Percentiles rank a stretch among this genome's conserved stretches.
Evolutionary conservation across 2,113 vertebrate genomes (phyloP).

Genomic region (Pithys albifrons): DNA sequence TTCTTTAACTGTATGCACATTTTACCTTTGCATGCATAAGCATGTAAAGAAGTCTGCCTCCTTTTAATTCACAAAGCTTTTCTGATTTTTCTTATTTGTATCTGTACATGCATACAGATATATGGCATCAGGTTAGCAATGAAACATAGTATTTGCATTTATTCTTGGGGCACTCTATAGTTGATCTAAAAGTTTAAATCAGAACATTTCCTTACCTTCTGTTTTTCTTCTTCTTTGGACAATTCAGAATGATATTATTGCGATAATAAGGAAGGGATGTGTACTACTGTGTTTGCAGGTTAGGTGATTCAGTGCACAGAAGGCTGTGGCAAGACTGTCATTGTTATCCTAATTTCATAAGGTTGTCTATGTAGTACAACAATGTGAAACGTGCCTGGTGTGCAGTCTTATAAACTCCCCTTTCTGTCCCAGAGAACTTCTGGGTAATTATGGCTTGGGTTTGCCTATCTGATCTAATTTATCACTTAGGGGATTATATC

Average conservation of each 20-base stretch:
- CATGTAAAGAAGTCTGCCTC: background rate
- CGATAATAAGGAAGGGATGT: background rate
- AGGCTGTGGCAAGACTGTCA: background rate
- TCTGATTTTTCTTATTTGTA: background rate
- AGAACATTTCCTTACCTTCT: background rate
- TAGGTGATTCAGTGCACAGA: background rate
- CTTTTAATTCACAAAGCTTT: background rate
- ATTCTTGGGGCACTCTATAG: background rate
- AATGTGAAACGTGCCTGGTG: constrained; percentile 3
- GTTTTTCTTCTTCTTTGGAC: background rate
- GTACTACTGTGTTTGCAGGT: background rate
- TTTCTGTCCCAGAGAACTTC: constrained; percentile 37
- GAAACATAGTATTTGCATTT: background rate
- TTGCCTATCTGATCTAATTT: constrained; percentile 55
- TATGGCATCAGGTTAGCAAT: background rate
- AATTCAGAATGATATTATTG: background rate
- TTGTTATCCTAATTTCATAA: constrained; percentile 21
- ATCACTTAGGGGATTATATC: constrained; percentile 49
- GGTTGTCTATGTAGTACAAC: background rate
- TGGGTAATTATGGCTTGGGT: constrained; percentile 14
- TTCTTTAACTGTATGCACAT: background rate
- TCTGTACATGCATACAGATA: background rate
- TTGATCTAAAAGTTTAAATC: background rate
- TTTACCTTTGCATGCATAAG: background rate
- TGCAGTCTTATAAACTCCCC: background rate